phyloP scores from a whole-genome alignment of 2,113 vertebrate genomes.

The Coryphaenoides rupestris region DNA sequence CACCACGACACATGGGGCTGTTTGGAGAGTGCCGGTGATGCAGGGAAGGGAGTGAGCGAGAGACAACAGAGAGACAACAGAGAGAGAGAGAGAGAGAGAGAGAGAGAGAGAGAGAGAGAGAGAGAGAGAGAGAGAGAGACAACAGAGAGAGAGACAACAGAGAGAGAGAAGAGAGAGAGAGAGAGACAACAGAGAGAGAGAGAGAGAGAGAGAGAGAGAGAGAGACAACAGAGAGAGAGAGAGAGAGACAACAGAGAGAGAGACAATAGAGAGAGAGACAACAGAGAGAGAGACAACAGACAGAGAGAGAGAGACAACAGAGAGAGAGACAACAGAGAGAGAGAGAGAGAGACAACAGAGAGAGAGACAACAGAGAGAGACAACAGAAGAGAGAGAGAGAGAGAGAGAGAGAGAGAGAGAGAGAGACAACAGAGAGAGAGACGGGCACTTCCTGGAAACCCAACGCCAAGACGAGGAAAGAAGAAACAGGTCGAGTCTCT shows the following conservation, averaged over 20 bases:
- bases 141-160: too few relatives aligned
- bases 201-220: too few relatives aligned
- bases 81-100: constrained; percentile 12
- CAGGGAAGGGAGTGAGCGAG: constrained; percentile 74
- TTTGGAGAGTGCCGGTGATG: constrained; percentile 60
- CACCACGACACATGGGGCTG: constrained; percentile 66
- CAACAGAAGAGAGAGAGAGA: too few relatives aligned
- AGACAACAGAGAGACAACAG: constrained; percentile 39
- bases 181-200: constrained; percentile 38
- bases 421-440: constrained; percentile 9
- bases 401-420: too few relatives aligned
- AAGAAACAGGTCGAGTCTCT: constrained; percentile 3
- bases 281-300: too few relatives aligned
- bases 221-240: too few relatives aligned
- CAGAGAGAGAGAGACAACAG: constrained; percentile 47
- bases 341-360: too few relatives aligned
- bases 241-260: too few relatives aligned
- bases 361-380: too few relatives aligned
- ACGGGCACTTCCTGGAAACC: constrained; percentile 72
- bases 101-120: too few relatives aligned
- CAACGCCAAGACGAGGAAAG: constrained; percentile 22
- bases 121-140: too few relatives aligned
- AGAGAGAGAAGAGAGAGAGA: constrained; percentile 29
- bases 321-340: constrained; percentile 44
- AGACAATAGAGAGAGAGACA: too few relatives aligned